Conservation (phyloP, 2,888 invertebrate species). For the Caenorhabditis drosophilae region DNA sequence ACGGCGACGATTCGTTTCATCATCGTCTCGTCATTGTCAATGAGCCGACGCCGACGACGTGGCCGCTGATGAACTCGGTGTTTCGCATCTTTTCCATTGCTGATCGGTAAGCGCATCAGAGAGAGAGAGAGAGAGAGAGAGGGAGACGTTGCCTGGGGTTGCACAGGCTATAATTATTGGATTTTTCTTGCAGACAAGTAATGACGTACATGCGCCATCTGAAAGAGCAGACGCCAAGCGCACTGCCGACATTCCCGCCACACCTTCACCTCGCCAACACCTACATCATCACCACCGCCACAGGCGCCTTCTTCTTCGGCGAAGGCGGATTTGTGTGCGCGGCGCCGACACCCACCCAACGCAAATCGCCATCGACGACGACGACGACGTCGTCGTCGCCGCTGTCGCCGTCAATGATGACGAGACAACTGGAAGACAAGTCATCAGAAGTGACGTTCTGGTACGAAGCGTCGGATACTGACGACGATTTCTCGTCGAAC, state of each 20-base stretch:
- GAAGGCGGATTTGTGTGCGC: slow-evolving; percentile 26
- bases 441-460: too few species aligned
- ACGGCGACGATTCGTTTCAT: neutral
- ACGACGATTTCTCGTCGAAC: slow-evolving; percentile 17
- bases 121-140: too few species aligned
- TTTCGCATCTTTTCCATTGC: slow-evolving; percentile 18
- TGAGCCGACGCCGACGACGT: neutral
- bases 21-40: neutral
- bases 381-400: too few species aligned
- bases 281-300: slow-evolving; percentile 16
- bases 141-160: too few species aligned
- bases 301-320: slow-evolving; percentile 29
- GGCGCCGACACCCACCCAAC: slow-evolving; percentile 22
- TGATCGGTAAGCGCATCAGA: slow-evolving; percentile 6
- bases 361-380: too few species aligned
- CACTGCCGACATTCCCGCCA: slow-evolving; percentile 29
- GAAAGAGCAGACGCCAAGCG: slow-evolving; percentile 17
- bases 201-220: slow-evolving; percentile 32
- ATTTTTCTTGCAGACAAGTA: slow-evolving; percentile 17
- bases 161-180: neutral
- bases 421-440: too few species aligned
- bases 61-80: slow-evolving; percentile 11
- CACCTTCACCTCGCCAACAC: slow-evolving; percentile 22
- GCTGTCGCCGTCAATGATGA: too few species aligned
- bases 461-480: slow-evolving; percentile 38